Percentiles rank a stretch among this genome's conserved stretches.
These are phyloP conservation scores for Myrmophylax atrothorax DNA, from an alignment of 2,113 vertebrate species.

Conservation along the genomic window DNA sequence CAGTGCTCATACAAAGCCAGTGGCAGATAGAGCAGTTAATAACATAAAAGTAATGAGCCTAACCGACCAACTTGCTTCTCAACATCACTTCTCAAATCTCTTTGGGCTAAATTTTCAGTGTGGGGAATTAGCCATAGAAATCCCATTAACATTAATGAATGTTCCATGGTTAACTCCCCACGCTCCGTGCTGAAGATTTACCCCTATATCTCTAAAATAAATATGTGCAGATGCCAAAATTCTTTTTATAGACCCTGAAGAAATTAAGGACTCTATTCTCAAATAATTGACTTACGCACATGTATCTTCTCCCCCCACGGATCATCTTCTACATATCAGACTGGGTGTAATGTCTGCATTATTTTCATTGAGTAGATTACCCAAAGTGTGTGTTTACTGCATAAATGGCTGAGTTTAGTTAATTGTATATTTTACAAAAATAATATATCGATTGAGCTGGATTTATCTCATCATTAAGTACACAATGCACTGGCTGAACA, in stretches of 20 bases:
- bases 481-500: neutral
- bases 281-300: constrained; percentile 48
- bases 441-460: neutral
- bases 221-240: constrained; percentile 59
- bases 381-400: constrained; percentile 51
- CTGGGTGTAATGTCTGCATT: constrained; percentile 52
- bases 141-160: constrained; percentile 66
- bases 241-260: constrained; percentile 48
- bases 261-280: constrained; percentile 55
- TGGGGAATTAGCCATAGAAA: constrained; percentile 69
- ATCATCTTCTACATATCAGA: constrained; percentile 41
- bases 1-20: constrained; percentile 12
- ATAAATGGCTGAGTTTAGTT: constrained; percentile 17
- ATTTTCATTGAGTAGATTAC: constrained; percentile 69
- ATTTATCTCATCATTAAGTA: constrained; percentile 49
- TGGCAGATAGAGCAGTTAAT: constrained; percentile 54
- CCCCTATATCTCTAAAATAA: constrained; percentile 68
- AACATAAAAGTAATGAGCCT: constrained; percentile 58
- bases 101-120: constrained; percentile 69
- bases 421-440: constrained; percentile 43
- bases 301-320: neutral
- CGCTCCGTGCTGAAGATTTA: constrained; percentile 52
- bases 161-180: constrained; percentile 56
- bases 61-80: constrained; percentile 45
- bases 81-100: constrained; percentile 65